Evolutionary conservation across 2,888 invertebrate genomes (phyloP).

Genomic region (Eupsilia transversa): DNA sequence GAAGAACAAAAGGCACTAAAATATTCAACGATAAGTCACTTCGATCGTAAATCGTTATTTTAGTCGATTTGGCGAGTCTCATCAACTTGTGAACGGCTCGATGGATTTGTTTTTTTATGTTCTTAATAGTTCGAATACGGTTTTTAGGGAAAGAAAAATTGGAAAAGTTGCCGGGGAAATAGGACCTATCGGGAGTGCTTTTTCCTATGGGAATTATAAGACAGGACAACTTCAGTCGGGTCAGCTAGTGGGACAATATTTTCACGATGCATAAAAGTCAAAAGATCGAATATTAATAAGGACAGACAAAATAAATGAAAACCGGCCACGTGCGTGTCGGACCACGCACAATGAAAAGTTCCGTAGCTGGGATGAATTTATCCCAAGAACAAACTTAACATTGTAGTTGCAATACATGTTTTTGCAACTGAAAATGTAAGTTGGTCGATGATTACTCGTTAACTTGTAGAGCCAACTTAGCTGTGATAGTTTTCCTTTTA

Average conservation of each 20-base stretch:
- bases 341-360: no score
- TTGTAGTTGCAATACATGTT: no score
- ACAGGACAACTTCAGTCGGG: not conserved
- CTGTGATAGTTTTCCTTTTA: no score
- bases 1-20: not conserved
- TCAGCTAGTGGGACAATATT: not conserved
- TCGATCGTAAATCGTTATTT: slow-evolving; percentile 18
- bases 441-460: no score
- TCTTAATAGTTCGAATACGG: not conserved
- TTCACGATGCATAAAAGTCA: not conserved
- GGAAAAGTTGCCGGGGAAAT: not conserved
- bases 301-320: not conserved
- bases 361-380: no score
- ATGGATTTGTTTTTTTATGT: not conserved
- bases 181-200: not conserved
- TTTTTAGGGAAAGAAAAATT: not conserved
- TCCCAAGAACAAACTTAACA: no score
- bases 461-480: no score
- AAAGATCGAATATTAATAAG: not conserved
- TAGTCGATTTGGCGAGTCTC: not conserved
- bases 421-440: no score
- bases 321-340: no score
- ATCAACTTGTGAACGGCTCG: no score
- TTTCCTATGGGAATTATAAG: not conserved
- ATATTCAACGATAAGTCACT: slow-evolving; percentile 1